Percentiles rank a stretch among this genome's conserved stretches.
Evolutionary conservation across 1,140 invertebrate genomes (phyloP).

Genomic region (Drosophila melanogaster): DNA sequence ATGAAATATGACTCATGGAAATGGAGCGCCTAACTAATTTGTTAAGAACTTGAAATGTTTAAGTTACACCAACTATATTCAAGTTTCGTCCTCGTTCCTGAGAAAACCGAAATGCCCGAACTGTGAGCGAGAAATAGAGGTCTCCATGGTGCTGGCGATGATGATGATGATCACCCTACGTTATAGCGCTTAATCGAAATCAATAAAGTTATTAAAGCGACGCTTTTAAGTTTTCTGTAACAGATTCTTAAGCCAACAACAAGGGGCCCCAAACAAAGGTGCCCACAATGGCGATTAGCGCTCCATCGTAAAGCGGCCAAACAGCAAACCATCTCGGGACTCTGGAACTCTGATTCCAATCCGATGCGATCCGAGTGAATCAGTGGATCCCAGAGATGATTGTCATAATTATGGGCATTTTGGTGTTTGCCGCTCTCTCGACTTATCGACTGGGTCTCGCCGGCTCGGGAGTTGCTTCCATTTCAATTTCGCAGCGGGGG

Average conservation of each 20-base stretch:
- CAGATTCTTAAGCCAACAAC: conserved; percentile 81
- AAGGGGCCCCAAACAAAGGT: conserved; percentile 62
- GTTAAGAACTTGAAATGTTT: no score
- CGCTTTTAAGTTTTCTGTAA: conserved; percentile 83
- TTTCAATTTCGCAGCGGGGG: conserved; percentile 81
- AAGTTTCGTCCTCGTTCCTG: no score
- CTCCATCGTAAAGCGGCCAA: conserved; percentile 28
- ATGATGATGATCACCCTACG: conserved; percentile 44
- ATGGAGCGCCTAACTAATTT: no score
- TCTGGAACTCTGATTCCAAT: not conserved
- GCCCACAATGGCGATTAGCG: conserved; percentile 53
- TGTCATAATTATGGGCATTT: conserved; percentile 83
- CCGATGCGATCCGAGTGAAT: not conserved
- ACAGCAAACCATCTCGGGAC: not conserved
- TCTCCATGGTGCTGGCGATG: not conserved
- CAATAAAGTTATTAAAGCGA: conserved; percentile 82
- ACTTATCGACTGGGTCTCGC: conserved; percentile 19
- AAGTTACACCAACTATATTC: no score
- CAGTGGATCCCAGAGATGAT: conserved; percentile 60
- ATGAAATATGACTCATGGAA: no score
- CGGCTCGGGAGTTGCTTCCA: conserved; percentile 73
- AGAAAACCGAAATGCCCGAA: conserved; percentile 15
- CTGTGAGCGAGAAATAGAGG: not conserved
- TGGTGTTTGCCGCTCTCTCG: conserved; percentile 71
- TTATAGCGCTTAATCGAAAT: conserved; percentile 83